Evolutionary conservation across 2,888 invertebrate species (phyloP), one percentile per base, ranked within the genome.

Genomic region (Spilarctia lutea): DNA sequence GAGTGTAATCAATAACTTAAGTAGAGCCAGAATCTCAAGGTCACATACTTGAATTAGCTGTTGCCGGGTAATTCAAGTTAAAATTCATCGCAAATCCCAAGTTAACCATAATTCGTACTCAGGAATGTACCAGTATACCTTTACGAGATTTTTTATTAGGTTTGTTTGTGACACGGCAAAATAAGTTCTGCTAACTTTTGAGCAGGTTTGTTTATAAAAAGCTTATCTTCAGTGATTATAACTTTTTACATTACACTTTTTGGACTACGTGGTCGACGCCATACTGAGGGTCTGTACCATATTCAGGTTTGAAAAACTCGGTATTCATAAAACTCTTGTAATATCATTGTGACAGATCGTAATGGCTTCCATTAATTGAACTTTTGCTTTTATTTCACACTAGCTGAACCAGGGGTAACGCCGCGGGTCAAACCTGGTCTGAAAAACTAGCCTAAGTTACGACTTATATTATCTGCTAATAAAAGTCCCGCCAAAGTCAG

Each of bases 201-300:
- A 13, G n/a, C 56, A 56, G 56, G 56, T 56, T n/a, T n/a, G 11
- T 56, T n/a, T 56, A 56, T 56, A 13, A 56, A 52, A 56, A 56
- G n/a, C 56, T 8, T 52, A 24, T 52, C 52, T 52, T 24, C 11
- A 27, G n/a, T n/a, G n/a, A 56, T 56, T 56, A 56, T n/a, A 56
- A 56, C 56, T 56, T 56, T 56, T 56, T 27, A 56, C n/a, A 56
- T 56, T 56, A 56, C 56, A 56, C 56, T 56, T n/a, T 56, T n/a
- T 56, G 11, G n/a, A 56, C n/a, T 56, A 56, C 56, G n/a, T 56
- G 56, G 56, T 56, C n/a, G 56, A 27, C 11, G 56, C n/a, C n/a
- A 27, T 56, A 56, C 56, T n/a, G 10, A 56, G 56, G 7, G 56
- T 3, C 56, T 56, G 11, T 56, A 27, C 1, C 24, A 56, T 11